Base-by-base conservation (phyloP, 1,140 invertebrate species). In the Leptoteleia sp. region DNA sequence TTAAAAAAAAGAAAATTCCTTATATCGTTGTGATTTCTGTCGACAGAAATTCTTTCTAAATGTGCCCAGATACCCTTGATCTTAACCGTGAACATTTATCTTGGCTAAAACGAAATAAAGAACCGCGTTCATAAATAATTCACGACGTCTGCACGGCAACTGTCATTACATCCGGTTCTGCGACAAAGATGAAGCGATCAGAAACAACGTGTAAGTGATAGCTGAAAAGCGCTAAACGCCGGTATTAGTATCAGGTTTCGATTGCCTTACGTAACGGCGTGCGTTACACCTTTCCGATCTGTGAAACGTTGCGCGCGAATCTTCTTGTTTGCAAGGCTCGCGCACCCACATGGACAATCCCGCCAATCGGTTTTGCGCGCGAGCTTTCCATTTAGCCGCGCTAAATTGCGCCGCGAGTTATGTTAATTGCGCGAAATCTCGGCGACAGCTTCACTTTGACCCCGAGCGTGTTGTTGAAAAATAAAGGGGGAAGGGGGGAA, bases 391-490 rank as follows among this genome's bases (percentile, higher is more conserved):
- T 15, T 22, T 12, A 12, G 27, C 22, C 22, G 9, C 5, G 35
- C 35, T 11, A 55, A 76, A 61, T 76, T 76, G 55, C 72, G 72
- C 72, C 67, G 62, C 54, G 31, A 6, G 37, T 43, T 67, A 68
- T 76, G 72, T 47, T 61, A 76, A 76, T 65, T 45, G 27, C 64
- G 38, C 42, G 35, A 50, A 73, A 47, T 71, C 6, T 3, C 35
- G 31, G 11, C 31, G 15, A 12, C 15, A 35, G 29, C 65, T n/a
- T 61, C 54, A 25, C 15, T 37, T 55, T 35, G 55, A 62, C 31
- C 1, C 29, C 50, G n/a, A 9, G 8, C 25, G 38, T 25, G 25
- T n/a, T n/a, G n/a, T n/a, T n/a, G n/a, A n/a, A n/a, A n/a, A n/a
- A n/a, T n/a, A n/a, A n/a, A n/a, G n/a, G n/a, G n/a, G n/a, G n/a